A percentile compares a stretch with the other conserved stretches of the same genome.
phyloP scores from a whole-genome alignment of 2,888 invertebrate species.

The Acleris literana region DNA sequence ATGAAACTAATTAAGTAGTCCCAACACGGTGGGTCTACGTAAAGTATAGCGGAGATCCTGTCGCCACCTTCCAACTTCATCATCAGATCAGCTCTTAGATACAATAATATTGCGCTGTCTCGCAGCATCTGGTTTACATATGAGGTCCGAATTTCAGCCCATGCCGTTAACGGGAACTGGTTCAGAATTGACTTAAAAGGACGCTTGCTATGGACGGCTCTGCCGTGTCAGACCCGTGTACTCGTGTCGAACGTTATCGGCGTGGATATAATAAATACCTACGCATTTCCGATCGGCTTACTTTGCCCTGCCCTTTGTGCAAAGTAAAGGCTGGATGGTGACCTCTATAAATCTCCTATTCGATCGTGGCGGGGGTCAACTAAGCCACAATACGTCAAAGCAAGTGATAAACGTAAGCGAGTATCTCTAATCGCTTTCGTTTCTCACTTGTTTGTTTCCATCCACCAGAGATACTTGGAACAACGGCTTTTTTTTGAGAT shows the following conservation, averaged over 20 bases:
- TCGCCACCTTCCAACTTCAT: too few species aligned
- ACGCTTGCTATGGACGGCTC: too few species aligned
- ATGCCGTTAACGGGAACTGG: too few species aligned
- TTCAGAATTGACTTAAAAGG: too few species aligned
- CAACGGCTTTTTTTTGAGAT: too few species aligned
- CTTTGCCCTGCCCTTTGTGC: slow-evolving; percentile 52
- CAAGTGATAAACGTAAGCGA: slow-evolving; percentile 39
- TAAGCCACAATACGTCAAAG: slow-evolving; percentile 49
- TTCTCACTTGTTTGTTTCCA: neutral
- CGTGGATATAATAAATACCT: slow-evolving; percentile 47
- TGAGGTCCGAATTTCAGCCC: too few species aligned
- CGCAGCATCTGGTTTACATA: too few species aligned
- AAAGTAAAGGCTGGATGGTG: slow-evolving; percentile 56
- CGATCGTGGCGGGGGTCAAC: slow-evolving; percentile 58
- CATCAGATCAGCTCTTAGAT: too few species aligned
- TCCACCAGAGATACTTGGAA: neutral
- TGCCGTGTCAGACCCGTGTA: neutral
- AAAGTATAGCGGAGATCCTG: too few species aligned
- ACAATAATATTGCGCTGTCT: too few species aligned
- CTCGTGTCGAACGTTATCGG: slow-evolving; percentile 18
- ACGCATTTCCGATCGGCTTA: slow-evolving; percentile 47
- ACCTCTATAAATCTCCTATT: slow-evolving; percentile 72
- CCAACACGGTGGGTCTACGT: too few species aligned
- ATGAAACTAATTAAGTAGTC: too few species aligned
- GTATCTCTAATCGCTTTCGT: neutral